Conservation (phyloP, 1,140 invertebrate genomes). For the Lepidurus packardi region DNA sequence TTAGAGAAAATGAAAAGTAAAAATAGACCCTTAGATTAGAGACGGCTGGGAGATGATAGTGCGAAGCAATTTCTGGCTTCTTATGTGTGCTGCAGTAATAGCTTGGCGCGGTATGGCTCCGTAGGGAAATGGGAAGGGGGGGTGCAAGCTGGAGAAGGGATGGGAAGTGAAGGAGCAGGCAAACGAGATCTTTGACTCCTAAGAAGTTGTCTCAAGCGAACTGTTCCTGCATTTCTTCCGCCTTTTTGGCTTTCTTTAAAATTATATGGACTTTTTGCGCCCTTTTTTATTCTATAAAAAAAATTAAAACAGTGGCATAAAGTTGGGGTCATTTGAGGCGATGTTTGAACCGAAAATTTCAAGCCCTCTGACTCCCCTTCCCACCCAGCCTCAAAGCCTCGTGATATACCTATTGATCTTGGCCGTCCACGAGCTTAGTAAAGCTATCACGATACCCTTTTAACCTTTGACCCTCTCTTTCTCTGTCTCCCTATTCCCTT, state of each 20-base stretch:
- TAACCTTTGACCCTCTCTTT: not conserved
- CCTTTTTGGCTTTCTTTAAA: too few relatives aligned
- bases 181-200: conserved; percentile 18
- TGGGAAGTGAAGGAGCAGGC: not conserved
- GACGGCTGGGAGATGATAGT: conserved; percentile 12
- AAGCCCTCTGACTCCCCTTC: not conserved
- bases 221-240: not conserved
- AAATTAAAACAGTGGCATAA: too few relatives aligned
- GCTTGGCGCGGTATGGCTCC: not conserved
- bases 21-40: conserved; percentile 15
- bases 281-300: too few relatives aligned
- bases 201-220: not conserved
- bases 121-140: not conserved
- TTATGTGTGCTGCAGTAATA: conserved; percentile 22
- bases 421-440: not conserved
- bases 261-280: too few relatives aligned
- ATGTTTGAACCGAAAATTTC: not conserved
- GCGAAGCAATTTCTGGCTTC: conserved; percentile 21
- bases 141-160: too few relatives aligned
- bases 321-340: too few relatives aligned
- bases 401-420: conserved; percentile 12
- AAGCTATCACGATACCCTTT: not conserved
- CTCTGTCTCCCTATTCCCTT: not conserved
- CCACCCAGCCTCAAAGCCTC: too few relatives aligned
- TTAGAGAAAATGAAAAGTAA: conserved; percentile 15